These are phyloP conservation scores for Serilophus lunatus DNA, from an alignment of 2,113 vertebrate species.

Conservation along the genomic window DNA sequence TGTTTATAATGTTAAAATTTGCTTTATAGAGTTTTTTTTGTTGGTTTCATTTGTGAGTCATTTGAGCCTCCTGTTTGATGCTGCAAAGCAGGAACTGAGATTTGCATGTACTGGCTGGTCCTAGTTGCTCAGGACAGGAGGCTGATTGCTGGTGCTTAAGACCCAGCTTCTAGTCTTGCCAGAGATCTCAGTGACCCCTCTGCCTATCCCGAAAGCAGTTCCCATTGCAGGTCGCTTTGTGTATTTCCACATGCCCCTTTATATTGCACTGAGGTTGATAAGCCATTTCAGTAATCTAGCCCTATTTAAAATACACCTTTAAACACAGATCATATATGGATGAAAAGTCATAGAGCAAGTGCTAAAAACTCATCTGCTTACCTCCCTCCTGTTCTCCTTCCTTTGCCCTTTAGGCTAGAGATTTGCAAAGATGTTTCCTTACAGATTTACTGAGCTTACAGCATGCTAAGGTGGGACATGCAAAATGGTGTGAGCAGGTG, in stretches of 20 bases:
- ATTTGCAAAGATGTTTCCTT: background rate
- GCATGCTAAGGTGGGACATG: accelerated
- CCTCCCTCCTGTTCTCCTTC: background rate
- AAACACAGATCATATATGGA: background rate
- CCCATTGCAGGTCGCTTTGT: background rate
- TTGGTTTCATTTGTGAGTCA: background rate
- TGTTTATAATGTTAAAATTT: background rate
- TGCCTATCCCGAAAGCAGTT: background rate
- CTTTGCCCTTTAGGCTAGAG: background rate
- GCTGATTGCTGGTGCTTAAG: background rate
- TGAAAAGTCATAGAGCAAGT: background rate
- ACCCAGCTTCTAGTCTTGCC: accelerated
- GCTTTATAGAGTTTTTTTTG: background rate
- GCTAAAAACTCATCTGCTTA: background rate
- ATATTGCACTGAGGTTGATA: background rate
- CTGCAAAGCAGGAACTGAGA: background rate
- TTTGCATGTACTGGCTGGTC: background rate
- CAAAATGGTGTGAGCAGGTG: background rate
- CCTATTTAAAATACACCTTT: background rate
- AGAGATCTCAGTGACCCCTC: background rate
- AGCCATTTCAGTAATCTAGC: background rate
- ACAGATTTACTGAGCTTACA: accelerated
- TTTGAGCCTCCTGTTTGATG: background rate
- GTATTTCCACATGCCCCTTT: background rate
- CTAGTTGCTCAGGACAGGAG: background rate